These are phyloP conservation scores for Cheilosia grossa DNA, from an alignment of 2,888 invertebrate species.

Conservation along the genomic window DNA sequence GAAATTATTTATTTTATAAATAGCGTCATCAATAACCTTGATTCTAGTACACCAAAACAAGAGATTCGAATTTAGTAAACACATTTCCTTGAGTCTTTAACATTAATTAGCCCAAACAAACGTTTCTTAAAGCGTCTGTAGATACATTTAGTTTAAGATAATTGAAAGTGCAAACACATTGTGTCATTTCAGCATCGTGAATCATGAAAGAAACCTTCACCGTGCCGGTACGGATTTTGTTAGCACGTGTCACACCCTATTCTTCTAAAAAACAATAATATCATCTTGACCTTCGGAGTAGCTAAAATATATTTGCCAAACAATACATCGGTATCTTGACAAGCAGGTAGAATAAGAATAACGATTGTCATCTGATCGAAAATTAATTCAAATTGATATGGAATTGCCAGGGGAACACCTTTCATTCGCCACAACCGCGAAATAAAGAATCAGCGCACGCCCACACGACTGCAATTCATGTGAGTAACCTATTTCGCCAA, in stretches of 20 bases:
- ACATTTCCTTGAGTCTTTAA: too few species aligned
- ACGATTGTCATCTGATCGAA: constrained; percentile 1
- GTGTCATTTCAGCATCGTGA: constrained; percentile 12
- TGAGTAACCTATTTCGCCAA: constrained; percentile 3
- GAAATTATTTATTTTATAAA: too few species aligned
- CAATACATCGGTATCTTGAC: not conserved
- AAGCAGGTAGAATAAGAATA: not conserved
- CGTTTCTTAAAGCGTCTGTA: too few species aligned
- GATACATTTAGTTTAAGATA: too few species aligned
- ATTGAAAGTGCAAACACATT: not conserved
- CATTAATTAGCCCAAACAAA: too few species aligned
- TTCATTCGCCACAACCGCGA: not conserved
- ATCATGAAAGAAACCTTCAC: constrained; percentile 14
- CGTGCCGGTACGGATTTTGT: constrained; percentile 18
- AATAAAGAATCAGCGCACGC: not conserved
- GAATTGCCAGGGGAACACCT: not conserved
- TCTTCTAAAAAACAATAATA: not conserved
- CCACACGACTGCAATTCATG: constrained; percentile 5
- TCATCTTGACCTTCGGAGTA: not conserved
- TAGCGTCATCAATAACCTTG: too few species aligned
- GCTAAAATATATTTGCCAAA: constrained; percentile 12
- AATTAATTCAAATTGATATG: constrained; percentile 1
- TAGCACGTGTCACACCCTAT: constrained; percentile 5
- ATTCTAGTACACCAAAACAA: too few species aligned
- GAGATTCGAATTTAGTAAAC: too few species aligned